Base-by-base conservation (phyloP, 2,113 vertebrate genomes). In the Poeciliopsis turrubarensis region DNA sequence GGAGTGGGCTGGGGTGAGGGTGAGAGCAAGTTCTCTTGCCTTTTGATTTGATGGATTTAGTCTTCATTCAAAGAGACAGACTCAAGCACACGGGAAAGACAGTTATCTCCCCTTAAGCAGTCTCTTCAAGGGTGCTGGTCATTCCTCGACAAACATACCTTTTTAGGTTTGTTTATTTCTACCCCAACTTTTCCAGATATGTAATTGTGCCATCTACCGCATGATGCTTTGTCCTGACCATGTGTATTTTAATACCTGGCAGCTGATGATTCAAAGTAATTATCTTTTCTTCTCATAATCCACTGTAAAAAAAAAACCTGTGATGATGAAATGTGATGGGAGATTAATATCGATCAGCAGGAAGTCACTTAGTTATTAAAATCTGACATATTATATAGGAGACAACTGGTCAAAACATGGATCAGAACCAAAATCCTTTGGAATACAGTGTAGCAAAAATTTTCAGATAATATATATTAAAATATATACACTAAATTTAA, bases 31-130 rank as follows among this genome's bases (percentile, higher is more conserved):
- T 70, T 47, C 70, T 74, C 81, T 83, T 85, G 62, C 77, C 85
- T 19, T 90, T 87, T 89, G 77, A 92, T 79, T 80, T 91, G 88
- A 93, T 91, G 83, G 85, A 92, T 93, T 92, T 88, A 84, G 84
- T 70, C 77, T 88, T 90, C 79, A 93, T 92, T 86, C 72, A 65
- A 84, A 88, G 71, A 84, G 89, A 89, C 84, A 81, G 83, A 81
- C 79, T 85, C 78, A 78, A 87, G 91, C 83, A 87, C 89, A 83
- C 65, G 75, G 84, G 81, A 86, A 85, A 75, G 67, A 78, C 74
- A 86, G 84, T 82, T 47, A 1, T 87, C 86, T 80, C 78, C 68
- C 80, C 81, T 77, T 63, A 81, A 85, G 70, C 76, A 64, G 64
- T 77, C 54, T 72, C 37, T 34, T 81, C 60, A 13, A 22, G 39